Evolutionary conservation across 2,113 vertebrate species (phyloP).

Genomic region (Sylvilagus bachmani): DNA sequence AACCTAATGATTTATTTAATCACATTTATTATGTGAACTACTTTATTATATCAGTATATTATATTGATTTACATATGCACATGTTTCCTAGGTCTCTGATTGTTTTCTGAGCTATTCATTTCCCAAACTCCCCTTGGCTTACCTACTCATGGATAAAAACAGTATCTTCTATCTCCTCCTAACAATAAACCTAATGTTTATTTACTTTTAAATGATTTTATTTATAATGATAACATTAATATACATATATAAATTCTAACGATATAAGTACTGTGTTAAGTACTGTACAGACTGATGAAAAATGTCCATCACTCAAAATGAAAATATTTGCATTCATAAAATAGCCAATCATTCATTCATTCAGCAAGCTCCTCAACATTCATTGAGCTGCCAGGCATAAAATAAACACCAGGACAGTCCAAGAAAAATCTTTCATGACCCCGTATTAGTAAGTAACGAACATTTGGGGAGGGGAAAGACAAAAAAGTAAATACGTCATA

Average conservation of each 20-base stretch:
- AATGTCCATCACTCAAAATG: not conserved
- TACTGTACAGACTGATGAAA: not conserved
- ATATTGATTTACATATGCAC: not conserved
- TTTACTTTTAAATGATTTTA: conserved; percentile 33
- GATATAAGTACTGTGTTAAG: not conserved
- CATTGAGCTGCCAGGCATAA: not conserved
- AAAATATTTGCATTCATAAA: not conserved
- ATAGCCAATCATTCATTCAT: not conserved
- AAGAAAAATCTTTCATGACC: not conserved
- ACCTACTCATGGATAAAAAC: not conserved
- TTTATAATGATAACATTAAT: not conserved
- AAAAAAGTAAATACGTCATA: not conserved
- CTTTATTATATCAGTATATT: conserved; percentile 32
- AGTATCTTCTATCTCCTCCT: not conserved
- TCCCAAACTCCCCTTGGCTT: not conserved
- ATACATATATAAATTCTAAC: not conserved
- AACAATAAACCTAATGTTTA: not conserved
- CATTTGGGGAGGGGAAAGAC: not conserved
- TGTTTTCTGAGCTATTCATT: not conserved
- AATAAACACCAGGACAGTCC: not conserved
- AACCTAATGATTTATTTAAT: conserved; percentile 58
- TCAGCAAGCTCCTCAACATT: not conserved
- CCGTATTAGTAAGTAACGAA: not conserved
- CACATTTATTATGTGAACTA: conserved; percentile 49
- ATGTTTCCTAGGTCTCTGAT: not conserved